Conservation (phyloP, 1,140 invertebrate species). For the Anastrepha ludens region DNA sequence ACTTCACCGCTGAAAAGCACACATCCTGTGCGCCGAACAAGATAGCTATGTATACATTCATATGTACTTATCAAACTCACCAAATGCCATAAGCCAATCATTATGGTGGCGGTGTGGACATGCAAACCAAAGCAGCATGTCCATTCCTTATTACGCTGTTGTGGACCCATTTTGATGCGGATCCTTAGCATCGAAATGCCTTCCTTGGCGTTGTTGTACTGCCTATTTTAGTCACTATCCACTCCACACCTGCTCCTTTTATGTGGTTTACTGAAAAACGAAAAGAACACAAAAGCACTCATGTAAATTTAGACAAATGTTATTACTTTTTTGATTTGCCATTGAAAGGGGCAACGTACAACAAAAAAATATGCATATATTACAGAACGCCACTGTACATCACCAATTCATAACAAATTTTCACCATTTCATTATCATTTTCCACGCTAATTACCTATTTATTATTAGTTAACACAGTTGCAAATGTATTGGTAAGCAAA, state of each 20-base stretch:
- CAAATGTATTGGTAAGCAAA: neutral
- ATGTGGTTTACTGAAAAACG: neutral
- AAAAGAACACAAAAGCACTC: neutral
- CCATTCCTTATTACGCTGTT: slow-evolving; percentile 81
- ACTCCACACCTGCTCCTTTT: neutral
- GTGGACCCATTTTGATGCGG: slow-evolving; percentile 79
- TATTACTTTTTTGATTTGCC: slow-evolving; percentile 7
- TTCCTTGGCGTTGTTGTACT: slow-evolving; percentile 9
- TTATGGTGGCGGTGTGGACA: slow-evolving; percentile 87
- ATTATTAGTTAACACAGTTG: neutral
- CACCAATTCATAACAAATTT: neutral
- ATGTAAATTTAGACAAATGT: slow-evolving; percentile 19
- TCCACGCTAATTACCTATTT: neutral
- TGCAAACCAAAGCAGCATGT: slow-evolving; percentile 88
- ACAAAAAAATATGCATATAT: neutral
- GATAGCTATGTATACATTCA: neutral
- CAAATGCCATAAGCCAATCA: slow-evolving; percentile 88
- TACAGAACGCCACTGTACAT: neutral
- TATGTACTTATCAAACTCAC: slow-evolving; percentile 75
- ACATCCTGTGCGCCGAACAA: neutral
- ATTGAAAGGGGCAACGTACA: neutral
- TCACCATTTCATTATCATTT: neutral
- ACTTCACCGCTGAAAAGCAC: neutral
- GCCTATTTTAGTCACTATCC: neutral
- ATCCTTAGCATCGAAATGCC: slow-evolving; percentile 77